A percentile compares a stretch with the other conserved stretches of the same genome.
These are phyloP conservation scores for Todus mexicanus DNA, from an alignment of 2,797 vertebrate species.

Conservation along the genomic window DNA sequence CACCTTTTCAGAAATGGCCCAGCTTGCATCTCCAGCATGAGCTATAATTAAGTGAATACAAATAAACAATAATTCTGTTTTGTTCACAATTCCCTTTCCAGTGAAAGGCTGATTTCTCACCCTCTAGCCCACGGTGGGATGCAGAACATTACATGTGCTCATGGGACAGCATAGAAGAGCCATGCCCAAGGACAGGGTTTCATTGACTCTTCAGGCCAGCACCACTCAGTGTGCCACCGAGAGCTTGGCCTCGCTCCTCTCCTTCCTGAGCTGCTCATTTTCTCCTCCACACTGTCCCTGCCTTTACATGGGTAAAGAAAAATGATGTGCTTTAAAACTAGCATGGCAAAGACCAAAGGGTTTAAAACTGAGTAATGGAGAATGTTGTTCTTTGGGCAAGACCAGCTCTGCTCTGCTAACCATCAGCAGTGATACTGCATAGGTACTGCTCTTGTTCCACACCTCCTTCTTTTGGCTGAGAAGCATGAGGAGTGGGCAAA, in stretches of 20 bases:
- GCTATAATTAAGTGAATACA: neutral
- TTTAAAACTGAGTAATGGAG: neutral
- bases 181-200: neutral
- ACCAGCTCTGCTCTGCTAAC: neutral
- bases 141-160: neutral
- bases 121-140: neutral
- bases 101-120: neutral
- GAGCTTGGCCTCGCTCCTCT: neutral
- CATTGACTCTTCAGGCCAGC: neutral
- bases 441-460: neutral
- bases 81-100: neutral
- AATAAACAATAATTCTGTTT: neutral
- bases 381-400: neutral
- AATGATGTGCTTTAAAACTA: neutral
- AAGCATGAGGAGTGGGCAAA: neutral
- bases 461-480: neutral
- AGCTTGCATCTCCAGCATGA: neutral
- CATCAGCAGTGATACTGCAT: neutral
- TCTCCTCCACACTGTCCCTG: neutral
- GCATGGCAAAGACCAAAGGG: neutral
- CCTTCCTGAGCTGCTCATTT: neutral
- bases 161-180: accelerated
- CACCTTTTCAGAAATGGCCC: neutral
- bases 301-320: neutral
- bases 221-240: neutral